Base-by-base conservation (phyloP, 1,140 invertebrate species). In the Marisa cornuarietis region DNA sequence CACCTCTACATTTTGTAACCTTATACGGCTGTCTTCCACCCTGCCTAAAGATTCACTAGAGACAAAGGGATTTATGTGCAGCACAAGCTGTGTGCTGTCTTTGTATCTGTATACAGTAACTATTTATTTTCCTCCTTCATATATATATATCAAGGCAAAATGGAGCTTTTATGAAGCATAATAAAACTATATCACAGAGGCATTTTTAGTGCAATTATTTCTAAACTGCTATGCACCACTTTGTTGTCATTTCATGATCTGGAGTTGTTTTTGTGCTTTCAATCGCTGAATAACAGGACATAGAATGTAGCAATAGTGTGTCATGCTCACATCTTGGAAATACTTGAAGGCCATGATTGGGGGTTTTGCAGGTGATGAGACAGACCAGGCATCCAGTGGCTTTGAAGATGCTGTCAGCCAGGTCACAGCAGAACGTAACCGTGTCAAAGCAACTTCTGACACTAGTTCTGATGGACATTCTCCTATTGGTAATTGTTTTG, bases 321-420 rank as follows among this genome's bases (percentile, higher is more conserved):
- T 65, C 63, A 22, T 65, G 20, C 24, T 20, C 20, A 65, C 18
- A 65, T 65, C 20, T 65, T 20, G 24, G 24, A 65, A 22, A 65
- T 65, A 65, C 4, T 24, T 65, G 20, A 22, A 73, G 51, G 10
- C 22, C 10, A 8, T 73, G 13, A 73, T 73, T 73, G 31, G 16
- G 2, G 16, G 49, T 65, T 31, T 69, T n/a, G 61, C 72, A 83
- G 81, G 75, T 51, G 80, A 85, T 6, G 87, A 88, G 78, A 84
- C 84, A 9, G 88, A 90, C 54, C 86, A 86, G 54, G 88, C 87
- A 5, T 90, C 88, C 49, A 90, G 88, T 84, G 88, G 88, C 14
- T 90, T 90, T 87, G 88, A 88, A 81, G 88, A 90, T 80, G 87
- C 85, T 14, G 85, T 82, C 42, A 89, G 88, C 78, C 85, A 80